These are phyloP conservation scores for Xanthia togata DNA, from an alignment of 2,888 invertebrate genomes.

Conservation along the genomic window DNA sequence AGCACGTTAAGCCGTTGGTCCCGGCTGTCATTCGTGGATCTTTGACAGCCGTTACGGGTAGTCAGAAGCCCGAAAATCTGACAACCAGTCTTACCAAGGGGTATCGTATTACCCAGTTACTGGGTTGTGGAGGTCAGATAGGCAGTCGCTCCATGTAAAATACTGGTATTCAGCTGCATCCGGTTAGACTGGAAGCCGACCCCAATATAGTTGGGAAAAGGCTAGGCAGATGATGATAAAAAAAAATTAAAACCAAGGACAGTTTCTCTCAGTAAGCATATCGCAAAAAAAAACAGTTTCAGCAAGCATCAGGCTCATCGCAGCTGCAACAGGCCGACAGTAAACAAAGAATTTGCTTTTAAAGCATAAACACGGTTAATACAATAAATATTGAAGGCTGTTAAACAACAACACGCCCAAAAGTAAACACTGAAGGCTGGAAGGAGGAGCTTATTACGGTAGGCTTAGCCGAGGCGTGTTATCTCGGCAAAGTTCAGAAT, in stretches of 20 bases:
- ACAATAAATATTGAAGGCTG: conserved; percentile 62
- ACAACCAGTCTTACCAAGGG: too few species aligned
- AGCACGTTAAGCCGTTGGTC: too few species aligned
- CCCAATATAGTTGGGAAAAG: too few species aligned
- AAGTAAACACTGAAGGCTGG: conserved; percentile 65
- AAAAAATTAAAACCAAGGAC: not conserved
- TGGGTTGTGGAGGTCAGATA: too few species aligned
- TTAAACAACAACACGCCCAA: conserved; percentile 68
- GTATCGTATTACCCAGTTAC: too few species aligned
- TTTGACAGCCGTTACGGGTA: too few species aligned
- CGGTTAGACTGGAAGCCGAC: too few species aligned
- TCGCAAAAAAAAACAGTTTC: not conserved
- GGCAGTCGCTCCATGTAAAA: too few species aligned
- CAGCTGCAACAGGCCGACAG: not conserved
- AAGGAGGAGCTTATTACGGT: conserved; percentile 75
- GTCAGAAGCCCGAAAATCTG: too few species aligned
- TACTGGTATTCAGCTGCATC: too few species aligned
- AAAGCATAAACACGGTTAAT: conserved; percentile 44
- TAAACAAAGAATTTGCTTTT: conserved; percentile 14
- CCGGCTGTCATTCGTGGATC: too few species aligned
- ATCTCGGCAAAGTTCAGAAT: conserved; percentile 83
- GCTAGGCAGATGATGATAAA: too few species aligned
- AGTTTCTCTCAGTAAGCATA: not conserved
- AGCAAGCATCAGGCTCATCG: not conserved
- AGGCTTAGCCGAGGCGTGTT: conserved; percentile 80